Evolutionary conservation across 2,113 vertebrate genomes (phyloP), one percentile per base, ranked within the genome.

Genomic region (Psophia crepitans): DNA sequence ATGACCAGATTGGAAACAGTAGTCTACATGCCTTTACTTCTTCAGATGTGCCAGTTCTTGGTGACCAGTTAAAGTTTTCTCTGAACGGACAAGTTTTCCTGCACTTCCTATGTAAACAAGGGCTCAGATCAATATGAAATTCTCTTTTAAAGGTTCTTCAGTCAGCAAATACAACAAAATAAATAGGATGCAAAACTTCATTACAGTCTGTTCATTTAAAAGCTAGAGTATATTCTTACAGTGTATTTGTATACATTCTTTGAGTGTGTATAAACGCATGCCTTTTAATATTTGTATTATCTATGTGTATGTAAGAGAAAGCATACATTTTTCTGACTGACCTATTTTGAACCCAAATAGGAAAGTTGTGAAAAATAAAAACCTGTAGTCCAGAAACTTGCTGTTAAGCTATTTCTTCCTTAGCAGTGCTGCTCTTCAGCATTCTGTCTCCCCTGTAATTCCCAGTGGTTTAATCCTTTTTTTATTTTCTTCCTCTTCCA

Each of bases 401-500:
- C 9, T 89, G 53, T 73, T 84, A 91, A 95, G 49, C 23, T 84
- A 37, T 87, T 91, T 96, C 84, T 93, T 76, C 57, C 63, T 87
- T 73, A 76, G 61, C 30, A 33, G 12, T 84, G 23, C 53, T 75
- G 8, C 68, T 96, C 79, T 82, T 91, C 79, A 90, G 22, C 39
- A 56, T 86, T 93, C 61, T 33, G 35, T 84, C 88, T 90, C 90
- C 56, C 82, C 41, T 66, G n/a, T 22, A 89, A 68, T 92, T 95
- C 95, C 92, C 90, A 28, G 15, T 37, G 64, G 92, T 82, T 95
- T 95, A 91, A 95, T 92, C 77, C 65, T 84, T 89, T 90, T 90
- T 95, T 89, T 95, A 89, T 95, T 96, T 92, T 83, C 86, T 92
- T 73, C 84, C 35, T 89, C 63, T 93, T 93, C 94, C 92, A 95